phyloP scores from a whole-genome alignment of 2,888 invertebrate genomes.

The Pilophorus perplexus region DNA sequence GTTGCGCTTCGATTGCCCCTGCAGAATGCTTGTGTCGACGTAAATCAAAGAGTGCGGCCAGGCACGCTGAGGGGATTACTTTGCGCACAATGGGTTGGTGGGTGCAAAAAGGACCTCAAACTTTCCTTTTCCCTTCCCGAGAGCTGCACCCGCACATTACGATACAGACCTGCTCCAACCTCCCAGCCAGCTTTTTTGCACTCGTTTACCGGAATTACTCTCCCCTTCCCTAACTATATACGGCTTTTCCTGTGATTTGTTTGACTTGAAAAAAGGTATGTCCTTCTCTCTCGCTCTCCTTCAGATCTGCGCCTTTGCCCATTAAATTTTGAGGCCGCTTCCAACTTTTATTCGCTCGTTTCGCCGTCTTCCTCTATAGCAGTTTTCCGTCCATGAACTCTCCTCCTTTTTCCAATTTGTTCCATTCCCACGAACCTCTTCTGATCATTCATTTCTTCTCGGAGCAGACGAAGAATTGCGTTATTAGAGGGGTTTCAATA shows the following conservation, averaged over 20 bases:
- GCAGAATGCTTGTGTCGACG: too few relatives aligned
- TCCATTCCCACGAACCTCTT: neutral
- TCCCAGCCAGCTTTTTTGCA: neutral
- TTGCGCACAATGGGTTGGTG: too few relatives aligned
- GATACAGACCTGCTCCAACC: conserved; percentile 13
- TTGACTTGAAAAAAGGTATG: conserved; percentile 11
- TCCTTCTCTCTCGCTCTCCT: neutral
- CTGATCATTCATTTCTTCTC: too few relatives aligned
- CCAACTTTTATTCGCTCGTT: conserved; percentile 12
- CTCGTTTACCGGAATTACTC: conserved; percentile 28
- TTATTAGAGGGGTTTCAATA: too few relatives aligned
- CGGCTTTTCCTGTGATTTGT: conserved; percentile 7
- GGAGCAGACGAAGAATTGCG: too few relatives aligned
- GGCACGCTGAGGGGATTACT: too few relatives aligned
- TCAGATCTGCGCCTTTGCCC: too few relatives aligned
- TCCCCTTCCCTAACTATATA: neutral
- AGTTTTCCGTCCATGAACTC: conserved; percentile 8
- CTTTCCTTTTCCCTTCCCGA: neutral
- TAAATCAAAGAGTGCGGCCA: too few relatives aligned
- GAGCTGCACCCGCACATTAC: neutral
- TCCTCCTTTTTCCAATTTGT: neutral
- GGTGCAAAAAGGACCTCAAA: neutral
- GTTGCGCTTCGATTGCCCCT: too few relatives aligned
- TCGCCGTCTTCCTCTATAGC: neutral
- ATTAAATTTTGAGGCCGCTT: conserved; percentile 11